A percentile compares a stretch with the other conserved stretches of the same genome.
These are phyloP conservation scores for Agapornis canus DNA, from an alignment of 2,797 vertebrate genomes.

Conservation along the genomic window DNA sequence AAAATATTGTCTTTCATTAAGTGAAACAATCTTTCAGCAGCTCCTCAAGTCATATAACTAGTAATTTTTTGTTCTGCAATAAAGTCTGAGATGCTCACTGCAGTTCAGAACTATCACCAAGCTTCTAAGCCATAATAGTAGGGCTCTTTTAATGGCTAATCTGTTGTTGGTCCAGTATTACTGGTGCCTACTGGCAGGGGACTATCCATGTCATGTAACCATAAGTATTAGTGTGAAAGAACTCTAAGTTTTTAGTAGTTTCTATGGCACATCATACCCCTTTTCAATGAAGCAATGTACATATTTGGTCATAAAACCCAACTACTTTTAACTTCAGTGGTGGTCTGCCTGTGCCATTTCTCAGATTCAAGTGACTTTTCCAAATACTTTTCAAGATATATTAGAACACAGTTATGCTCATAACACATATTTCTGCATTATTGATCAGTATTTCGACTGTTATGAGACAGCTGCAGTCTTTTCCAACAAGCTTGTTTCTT, in stretches of 20 bases:
- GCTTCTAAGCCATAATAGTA: neutral
- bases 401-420: neutral
- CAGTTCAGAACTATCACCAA: neutral
- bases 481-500: conserved; percentile 68
- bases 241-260: neutral
- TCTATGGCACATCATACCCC: neutral
- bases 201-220: neutral
- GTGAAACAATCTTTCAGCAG: conserved; percentile 16
- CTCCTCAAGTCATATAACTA: neutral
- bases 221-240: neutral
- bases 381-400: neutral
- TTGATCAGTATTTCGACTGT: neutral
- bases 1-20: neutral
- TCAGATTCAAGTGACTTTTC: neutral
- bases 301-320: neutral
- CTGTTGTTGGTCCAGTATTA: neutral
- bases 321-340: conserved; percentile 12
- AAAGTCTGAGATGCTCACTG: neutral
- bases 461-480: conserved; percentile 54
- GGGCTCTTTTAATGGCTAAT: neutral
- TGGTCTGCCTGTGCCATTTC: neutral
- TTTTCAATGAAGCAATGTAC: neutral
- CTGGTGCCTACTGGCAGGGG: neutral
- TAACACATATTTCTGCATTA: neutral
- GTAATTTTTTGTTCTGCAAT: neutral